Evolutionary conservation across 2,888 invertebrate genomes (phyloP), one percentile per base, ranked within the genome.

Genomic region (Phrixothrix hirtus): DNA sequence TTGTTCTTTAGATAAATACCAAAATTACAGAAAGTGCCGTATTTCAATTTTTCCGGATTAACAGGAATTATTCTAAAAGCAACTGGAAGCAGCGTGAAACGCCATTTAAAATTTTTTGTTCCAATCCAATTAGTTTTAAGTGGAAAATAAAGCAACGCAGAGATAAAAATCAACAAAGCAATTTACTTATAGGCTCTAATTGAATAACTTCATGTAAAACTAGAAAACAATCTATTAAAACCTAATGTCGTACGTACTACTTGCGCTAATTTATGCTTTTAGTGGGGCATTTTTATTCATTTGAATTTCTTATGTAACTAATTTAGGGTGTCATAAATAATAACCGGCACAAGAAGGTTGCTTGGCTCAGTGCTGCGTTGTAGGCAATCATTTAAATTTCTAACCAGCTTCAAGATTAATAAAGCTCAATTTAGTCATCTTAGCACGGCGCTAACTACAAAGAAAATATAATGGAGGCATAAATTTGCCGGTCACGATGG

Each of bases 291-390:
- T 41, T 30, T 53, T 45, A 52, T 55, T 47, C 45, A 35, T 27
- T 58, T 57, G 57, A 57, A 57, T 58, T 60, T 57, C 50, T 49
- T 45, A 38, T 48, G 54, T 50, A 53, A 48, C 54, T 56, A 55
- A 58, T 59, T 59, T 59, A 53, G 52, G 57, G 57, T 52, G 49
- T 56, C 56, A 55, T 59, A 59, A 62, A 60, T 61, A 59, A 58
- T 55, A 55, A 50, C 47, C 50, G 45, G 39, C 47, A n/a, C n/a
- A 58, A 59, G 54, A 47, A 57, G 45, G 36, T 17, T 45, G 58
- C 47, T 46, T 38, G 48, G 42, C 37, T 36, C 34, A 16, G 11
- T 35, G 45, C 15, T 32, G 30, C 34, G 32, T 17, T 45, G 37
- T 46, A 27, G 21, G 48, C 49, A 52, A 52, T 51, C 51, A 51